Conservation (phyloP, 2,113 vertebrate species). For the Myrmecobius fasciatus region DNA sequence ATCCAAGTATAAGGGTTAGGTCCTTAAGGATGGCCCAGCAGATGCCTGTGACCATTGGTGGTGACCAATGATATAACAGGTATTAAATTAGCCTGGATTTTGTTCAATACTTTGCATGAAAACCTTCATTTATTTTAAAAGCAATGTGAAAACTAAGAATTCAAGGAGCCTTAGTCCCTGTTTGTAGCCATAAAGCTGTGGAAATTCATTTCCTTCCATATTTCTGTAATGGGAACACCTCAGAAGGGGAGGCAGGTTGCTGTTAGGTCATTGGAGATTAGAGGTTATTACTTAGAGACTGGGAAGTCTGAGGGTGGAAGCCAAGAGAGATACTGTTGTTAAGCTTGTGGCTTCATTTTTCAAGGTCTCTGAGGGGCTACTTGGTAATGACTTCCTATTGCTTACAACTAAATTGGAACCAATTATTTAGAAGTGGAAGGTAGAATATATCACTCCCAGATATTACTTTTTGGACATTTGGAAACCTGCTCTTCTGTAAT, state of each 20-base stretch:
- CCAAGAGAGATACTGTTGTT: background rate
- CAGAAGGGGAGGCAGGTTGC: background rate
- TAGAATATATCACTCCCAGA: background rate
- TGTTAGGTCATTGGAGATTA: background rate
- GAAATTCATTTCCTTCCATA: background rate
- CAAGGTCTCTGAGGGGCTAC: background rate
- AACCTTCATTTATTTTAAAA: background rate
- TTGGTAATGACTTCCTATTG: conserved; percentile 17
- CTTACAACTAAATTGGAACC: conserved; percentile 9
- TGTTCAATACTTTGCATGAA: background rate
- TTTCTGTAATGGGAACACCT: background rate
- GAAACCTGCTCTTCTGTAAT: background rate
- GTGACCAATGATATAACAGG: background rate
- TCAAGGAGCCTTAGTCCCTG: background rate
- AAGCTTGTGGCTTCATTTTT: background rate
- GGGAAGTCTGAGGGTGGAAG: conserved; percentile 3
- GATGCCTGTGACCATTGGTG: background rate
- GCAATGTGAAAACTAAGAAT: background rate
- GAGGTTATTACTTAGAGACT: background rate
- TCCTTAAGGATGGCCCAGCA: background rate
- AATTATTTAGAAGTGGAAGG: conserved; percentile 28
- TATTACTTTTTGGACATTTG: background rate
- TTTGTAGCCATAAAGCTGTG: background rate
- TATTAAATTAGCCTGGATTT: background rate
- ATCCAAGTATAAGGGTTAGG: background rate